A percentile compares a stretch with the other conserved stretches of the same genome.
Evolutionary conservation across 1,140 invertebrate genomes (phyloP).

Genomic region (Aphelinus atriplicis): DNA sequence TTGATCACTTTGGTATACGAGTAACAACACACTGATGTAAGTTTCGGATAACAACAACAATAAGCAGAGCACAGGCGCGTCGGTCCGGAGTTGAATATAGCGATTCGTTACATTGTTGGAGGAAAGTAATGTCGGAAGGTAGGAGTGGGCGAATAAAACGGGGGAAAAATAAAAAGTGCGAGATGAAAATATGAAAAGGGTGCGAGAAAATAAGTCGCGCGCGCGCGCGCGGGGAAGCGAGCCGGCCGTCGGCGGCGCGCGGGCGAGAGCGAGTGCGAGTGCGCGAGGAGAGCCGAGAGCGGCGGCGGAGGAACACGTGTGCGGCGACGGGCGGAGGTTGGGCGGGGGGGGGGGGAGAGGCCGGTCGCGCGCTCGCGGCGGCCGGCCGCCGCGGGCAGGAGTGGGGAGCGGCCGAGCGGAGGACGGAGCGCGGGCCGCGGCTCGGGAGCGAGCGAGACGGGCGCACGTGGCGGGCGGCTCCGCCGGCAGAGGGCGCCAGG

Average conservation of each 20-base stretch:
- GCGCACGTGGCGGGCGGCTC: conserved; percentile 21
- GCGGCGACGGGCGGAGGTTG: neutral
- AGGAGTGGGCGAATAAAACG: no score
- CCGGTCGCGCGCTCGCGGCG: neutral
- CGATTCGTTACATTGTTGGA: no score
- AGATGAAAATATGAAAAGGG: neutral
- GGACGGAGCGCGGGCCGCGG: neutral
- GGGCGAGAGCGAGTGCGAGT: no score
- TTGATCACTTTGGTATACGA: no score
- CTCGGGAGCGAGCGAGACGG: conserved; percentile 10
- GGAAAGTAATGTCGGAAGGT: no score
- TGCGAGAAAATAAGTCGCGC: neutral
- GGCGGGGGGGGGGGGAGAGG: no score
- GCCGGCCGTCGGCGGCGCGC: neutral
- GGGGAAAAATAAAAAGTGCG: no score
- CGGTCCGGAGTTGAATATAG: no score
- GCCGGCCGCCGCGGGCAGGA: neutral
- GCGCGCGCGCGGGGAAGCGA: neutral
- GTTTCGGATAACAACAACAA: no score
- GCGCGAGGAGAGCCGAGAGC: neutral
- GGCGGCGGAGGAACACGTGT: neutral
- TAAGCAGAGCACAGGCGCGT: no score
- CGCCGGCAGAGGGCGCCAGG: conserved; percentile 39
- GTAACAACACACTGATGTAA: no score
- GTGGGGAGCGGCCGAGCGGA: neutral